Conservation (phyloP, 2,888 invertebrate genomes). For the Stenichneumon culpator region DNA sequence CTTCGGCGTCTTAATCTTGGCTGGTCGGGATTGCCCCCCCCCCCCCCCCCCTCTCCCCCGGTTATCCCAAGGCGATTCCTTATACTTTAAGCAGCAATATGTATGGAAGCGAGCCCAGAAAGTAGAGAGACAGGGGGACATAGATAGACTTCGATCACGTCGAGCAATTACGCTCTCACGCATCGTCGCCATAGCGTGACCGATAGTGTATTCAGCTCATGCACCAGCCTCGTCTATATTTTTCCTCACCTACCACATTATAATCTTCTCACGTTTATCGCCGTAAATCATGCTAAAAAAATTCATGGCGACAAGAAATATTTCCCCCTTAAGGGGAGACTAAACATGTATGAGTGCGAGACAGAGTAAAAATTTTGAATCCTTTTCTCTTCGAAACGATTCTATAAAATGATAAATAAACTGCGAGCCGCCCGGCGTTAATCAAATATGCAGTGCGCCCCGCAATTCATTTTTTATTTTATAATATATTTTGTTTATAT, state of each 20-base stretch:
- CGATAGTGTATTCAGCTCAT: conserved; percentile 46
- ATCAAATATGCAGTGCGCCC: too few species aligned
- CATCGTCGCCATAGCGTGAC: conserved; percentile 53
- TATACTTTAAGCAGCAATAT: conserved; percentile 83
- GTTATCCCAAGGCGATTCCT: conserved; percentile 65
- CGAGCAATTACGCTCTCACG: conserved; percentile 60
- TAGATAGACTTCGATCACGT: conserved; percentile 57
- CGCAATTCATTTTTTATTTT: too few species aligned
- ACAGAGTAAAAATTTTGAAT: background rate
- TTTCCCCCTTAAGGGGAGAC: background rate
- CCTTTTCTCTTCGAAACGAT: too few species aligned
- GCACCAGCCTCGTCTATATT: conserved; percentile 8
- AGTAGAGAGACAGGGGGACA: conserved; percentile 18
- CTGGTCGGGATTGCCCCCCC: conserved; percentile 58
- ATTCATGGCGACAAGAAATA: background rate
- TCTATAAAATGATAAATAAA: too few species aligned
- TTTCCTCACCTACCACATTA: conserved; percentile 13
- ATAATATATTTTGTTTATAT: too few species aligned
- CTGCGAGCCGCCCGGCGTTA: too few species aligned
- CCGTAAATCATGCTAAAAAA: background rate
- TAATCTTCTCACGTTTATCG: conserved; percentile 30
- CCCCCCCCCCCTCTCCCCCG: background rate
- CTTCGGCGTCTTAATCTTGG: conserved; percentile 67
- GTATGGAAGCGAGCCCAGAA: conserved; percentile 75
- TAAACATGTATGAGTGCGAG: too few species aligned